Base-by-base conservation (phyloP, 1,140 invertebrate species). In the Acromyrmex heyeri region DNA sequence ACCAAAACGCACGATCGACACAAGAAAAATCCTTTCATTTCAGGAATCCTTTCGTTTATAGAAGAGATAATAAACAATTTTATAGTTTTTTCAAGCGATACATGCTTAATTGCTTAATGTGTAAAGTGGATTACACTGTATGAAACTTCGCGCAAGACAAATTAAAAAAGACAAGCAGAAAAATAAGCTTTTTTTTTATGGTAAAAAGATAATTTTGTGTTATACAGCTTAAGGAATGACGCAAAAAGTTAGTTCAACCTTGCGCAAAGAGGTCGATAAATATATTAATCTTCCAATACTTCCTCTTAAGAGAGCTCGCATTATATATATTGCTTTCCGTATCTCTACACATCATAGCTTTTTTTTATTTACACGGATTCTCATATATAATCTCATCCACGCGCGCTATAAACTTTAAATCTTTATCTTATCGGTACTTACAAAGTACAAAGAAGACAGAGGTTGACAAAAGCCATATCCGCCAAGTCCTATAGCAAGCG, bases 391-490 rank as follows among this genome's bases (percentile, higher is more conserved):
- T 85, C 69, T 61, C 38, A 83, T 83, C 24, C 69, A 73, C 53
- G 69, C 79, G 67, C 79, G 67, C 57, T 83, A 83, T 64, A 77
- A 73, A 83, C 69, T 50, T 57, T 83, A 75, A 67, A 72, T 82
- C 34, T 59, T 82, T 82, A 72, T 27, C 53, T 82, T 73, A 73
- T 4, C 24, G 24, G 55, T 82, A 82, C 79, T 82, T 83, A 83
- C 55, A 83, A 83, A 83, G 69, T 83, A 83, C 69, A 83, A 83
- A 83, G 79, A 83, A 83, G 79, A 83, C 79, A 75, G 57, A 73
- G 48, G 79, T 83, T 83, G 67, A 83, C 69, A 83, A 83, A 83
- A 83, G 79, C 79, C 79, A 48, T 75, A 62, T 61, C 57, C 55
- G 79, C 79, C 62, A 16, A 67, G 50, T 79, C 12, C 55, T 83